Conservation (phyloP, 1,140 invertebrate genomes). For the Neodiprion virginianus region DNA sequence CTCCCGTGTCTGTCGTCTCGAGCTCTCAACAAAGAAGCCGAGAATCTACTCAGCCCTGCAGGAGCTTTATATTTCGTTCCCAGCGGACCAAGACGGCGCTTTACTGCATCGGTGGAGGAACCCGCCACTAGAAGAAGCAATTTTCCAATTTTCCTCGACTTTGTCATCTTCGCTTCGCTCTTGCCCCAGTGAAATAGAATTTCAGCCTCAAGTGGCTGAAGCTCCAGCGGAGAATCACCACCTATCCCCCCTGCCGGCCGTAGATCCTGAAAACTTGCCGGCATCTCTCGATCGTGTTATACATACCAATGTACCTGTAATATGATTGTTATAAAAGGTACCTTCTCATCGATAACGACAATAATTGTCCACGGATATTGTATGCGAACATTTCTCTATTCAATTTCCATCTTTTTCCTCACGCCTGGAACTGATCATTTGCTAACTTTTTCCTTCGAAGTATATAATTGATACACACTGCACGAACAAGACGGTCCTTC, state of each 20-base stretch:
- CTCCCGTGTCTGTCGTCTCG: conserved; percentile 15
- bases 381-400: too few relatives aligned
- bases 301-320: too few relatives aligned
- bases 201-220: conserved; percentile 44
- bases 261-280: not conserved
- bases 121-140: conserved; percentile 47
- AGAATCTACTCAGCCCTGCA: conserved; percentile 52
- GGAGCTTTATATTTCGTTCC: conserved; percentile 26
- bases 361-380: too few relatives aligned
- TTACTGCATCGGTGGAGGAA: conserved; percentile 31
- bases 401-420: too few relatives aligned
- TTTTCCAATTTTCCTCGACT: conserved; percentile 62
- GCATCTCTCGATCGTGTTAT: too few relatives aligned
- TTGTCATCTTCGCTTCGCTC: conserved; percentile 62
- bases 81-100: conserved; percentile 19
- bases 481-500: not conserved
- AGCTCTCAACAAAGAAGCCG: conserved; percentile 42
- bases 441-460: too few relatives aligned
- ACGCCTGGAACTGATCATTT: too few relatives aligned
- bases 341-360: too few relatives aligned
- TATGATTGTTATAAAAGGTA: too few relatives aligned
- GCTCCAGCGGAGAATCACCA: not conserved
- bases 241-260: too few relatives aligned
- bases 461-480: too few relatives aligned
- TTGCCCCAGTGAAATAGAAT: conserved; percentile 58